Evolutionary conservation across 2,113 vertebrate genomes (phyloP).

Genomic region (Protobothrops mucrosquamatus): DNA sequence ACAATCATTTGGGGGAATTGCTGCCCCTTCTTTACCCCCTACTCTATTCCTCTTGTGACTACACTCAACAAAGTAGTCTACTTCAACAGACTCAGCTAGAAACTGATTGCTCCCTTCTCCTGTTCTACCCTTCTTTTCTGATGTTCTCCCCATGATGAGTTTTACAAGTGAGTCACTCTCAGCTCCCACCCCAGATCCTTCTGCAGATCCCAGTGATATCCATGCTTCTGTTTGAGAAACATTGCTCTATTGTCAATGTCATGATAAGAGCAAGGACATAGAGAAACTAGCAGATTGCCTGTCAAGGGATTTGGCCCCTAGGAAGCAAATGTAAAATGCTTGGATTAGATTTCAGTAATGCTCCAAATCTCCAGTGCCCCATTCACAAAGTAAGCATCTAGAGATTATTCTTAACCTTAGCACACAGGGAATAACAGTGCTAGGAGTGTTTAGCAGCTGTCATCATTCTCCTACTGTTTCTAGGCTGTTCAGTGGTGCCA

Average conservation of each 20-base stretch:
- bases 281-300: not conserved
- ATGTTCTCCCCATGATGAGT: not conserved
- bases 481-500: not conserved
- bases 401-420: constrained; percentile 26
- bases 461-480: not conserved
- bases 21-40: not conserved
- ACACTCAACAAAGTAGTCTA: not conserved
- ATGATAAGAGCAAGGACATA: not conserved
- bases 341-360: constrained; percentile 15
- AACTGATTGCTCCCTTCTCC: not conserved
- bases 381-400: constrained; percentile 27
- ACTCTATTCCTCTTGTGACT: not conserved
- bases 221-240: not conserved
- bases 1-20: not conserved
- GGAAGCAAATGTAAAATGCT: not conserved
- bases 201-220: not conserved
- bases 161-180: not conserved
- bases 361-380: not conserved
- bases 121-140: not conserved
- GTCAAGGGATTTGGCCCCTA: constrained; percentile 7
- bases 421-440: not conserved
- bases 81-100: not conserved
- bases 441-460: not conserved
- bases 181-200: not conserved
- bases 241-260: not conserved